A percentile compares a stretch with the other conserved stretches of the same genome.
Evolutionary conservation across 2,113 vertebrate species (phyloP).

Genomic region (Percina caprodes): DNA sequence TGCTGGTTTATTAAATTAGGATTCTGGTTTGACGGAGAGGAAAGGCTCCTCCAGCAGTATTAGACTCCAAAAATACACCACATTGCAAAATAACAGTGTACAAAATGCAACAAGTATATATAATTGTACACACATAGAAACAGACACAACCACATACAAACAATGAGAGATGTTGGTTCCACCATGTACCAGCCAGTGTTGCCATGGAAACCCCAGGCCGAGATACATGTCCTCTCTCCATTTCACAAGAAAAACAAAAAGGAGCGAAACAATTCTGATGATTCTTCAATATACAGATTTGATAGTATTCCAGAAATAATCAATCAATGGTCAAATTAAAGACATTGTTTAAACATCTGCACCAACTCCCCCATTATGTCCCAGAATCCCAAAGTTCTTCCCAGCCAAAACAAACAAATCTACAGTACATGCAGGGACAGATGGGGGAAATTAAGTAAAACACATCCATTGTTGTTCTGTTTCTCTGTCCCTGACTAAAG

Average conservation of each 20-base stretch:
- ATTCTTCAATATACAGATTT: background rate
- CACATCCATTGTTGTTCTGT: background rate
- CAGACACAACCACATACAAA: background rate
- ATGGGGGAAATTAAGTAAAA: background rate
- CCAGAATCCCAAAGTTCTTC: conserved; percentile 20
- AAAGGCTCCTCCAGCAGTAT: background rate
- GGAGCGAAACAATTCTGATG: background rate
- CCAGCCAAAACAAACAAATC: background rate
- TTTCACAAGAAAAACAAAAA: conserved; percentile 20
- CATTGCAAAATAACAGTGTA: conserved; percentile 3
- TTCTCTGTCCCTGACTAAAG: background rate
- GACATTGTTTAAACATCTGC: background rate
- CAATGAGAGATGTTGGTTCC: conserved; percentile 23
- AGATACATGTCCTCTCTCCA: conserved; percentile 43
- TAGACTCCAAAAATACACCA: background rate
- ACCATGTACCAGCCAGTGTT: conserved; percentile 57
- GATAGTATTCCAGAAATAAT: background rate
- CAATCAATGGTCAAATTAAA: background rate
- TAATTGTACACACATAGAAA: background rate
- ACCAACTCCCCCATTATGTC: background rate
- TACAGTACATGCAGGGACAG: background rate
- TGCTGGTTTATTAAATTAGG: conserved; percentile 3
- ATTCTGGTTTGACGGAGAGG: background rate
- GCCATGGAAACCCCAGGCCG: conserved; percentile 73
- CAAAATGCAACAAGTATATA: background rate